Evolutionary conservation across 2,797 vertebrate species (phyloP), one percentile per base, ranked within the genome.

Genomic region (Periparus ater): DNA sequence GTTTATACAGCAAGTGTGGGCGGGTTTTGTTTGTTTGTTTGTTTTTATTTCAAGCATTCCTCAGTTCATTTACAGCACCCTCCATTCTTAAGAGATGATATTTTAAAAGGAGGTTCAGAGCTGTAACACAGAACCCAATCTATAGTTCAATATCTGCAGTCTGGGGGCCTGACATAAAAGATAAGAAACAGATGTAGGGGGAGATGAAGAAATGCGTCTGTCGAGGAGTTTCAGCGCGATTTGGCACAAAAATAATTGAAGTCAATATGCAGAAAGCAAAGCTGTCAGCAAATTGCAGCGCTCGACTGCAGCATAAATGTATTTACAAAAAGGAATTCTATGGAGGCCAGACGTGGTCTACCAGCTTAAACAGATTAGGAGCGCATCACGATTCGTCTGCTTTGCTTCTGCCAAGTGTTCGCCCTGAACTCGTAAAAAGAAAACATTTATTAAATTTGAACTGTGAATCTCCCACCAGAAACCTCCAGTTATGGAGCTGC

Each of bases 221-320:
- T 66, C 61, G 81, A 76, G 87, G 95, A 72, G 68, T 70, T 92
- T 72, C 91, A 81, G 67, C 40, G 44, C 3, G 4, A 72, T 71
- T 96, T 95, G 84, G 68, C 89, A 95, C 48, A 11, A 63, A 88
- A 93, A 90, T 77, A 89, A 94, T 71, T 77, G 74, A 85, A 92
- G 75, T 68, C 90, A 83, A 95, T 85, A 85, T 32, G 62, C 88
- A 89, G 91, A 85, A 96, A 85, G 62, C 76, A 91, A 94, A 93
- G 78, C 72, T 93, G 84, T 95, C 91, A 91, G 79, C 58, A 88
- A 93, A 87, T 21, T 50, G 60, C 48, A 74, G 51, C 16, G 89
- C 73, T 83, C 70, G 65, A 53, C 62, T 95, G 80, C 77, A 93
- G 78, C 12, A 15, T 26, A 93, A 57, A 74, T 63, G 63, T 30